Percentiles rank a stretch among this genome's conserved stretches.
Evolutionary conservation across 35 echinoderm and acorn worm species (phyloP).

Genomic region (Acanthaster planci): DNA sequence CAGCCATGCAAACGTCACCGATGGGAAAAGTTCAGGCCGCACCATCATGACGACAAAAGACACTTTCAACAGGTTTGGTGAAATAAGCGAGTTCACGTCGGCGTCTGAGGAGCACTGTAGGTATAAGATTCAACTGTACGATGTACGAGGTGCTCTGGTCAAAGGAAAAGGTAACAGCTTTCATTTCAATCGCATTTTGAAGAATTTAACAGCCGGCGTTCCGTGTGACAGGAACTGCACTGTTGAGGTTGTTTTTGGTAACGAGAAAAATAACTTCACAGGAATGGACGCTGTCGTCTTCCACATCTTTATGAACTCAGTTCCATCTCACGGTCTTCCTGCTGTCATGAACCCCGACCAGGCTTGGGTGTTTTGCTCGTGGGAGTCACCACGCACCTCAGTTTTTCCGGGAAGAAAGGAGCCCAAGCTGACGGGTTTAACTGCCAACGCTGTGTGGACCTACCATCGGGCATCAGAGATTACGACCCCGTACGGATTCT

Average conservation of each 20-base stretch:
- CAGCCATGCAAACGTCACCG: no score
- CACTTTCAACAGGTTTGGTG: no score
- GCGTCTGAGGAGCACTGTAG: not conserved
- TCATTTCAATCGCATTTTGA: not conserved
- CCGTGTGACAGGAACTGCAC: not conserved
- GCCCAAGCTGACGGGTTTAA: not conserved
- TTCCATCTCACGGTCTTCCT: not conserved
- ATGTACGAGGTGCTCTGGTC: not conserved
- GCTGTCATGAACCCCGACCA: not conserved
- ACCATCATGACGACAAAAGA: no score
- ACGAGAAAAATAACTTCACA: not conserved
- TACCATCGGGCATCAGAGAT: not conserved
- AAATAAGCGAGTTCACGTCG: no score
- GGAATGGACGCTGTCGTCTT: constrained; percentile 20
- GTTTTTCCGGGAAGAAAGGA: not conserved
- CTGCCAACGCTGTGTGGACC: not conserved
- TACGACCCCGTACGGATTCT: not conserved
- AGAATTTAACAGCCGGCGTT: not conserved
- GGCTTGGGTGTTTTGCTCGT: not conserved
- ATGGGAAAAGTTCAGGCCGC: no score
- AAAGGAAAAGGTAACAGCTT: not conserved
- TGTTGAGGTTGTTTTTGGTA: not conserved
- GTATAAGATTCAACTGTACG: not conserved
- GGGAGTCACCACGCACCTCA: not conserved
- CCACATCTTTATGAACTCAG: not conserved